Evolutionary conservation across 2,113 vertebrate species (phyloP), one percentile per base, ranked within the genome.

Genomic region (Cariama cristata): DNA sequence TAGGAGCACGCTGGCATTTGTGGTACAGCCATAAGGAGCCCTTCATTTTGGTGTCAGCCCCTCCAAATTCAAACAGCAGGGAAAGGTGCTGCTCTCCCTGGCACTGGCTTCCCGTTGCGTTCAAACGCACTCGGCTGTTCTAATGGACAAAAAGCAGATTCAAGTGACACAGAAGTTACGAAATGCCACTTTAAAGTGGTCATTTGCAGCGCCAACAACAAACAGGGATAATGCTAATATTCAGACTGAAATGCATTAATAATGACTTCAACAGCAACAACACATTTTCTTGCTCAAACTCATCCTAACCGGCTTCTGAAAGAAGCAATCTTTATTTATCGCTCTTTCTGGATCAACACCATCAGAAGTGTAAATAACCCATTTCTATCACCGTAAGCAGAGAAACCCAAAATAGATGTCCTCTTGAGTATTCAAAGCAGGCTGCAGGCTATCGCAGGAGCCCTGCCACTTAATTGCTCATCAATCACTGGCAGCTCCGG

Each of bases 31-130:
- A 40, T 10, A 17, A 75, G 32, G 6, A 49, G 38, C 18, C 45
- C 73, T 20, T 26, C 15, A 28, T 3, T 9, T 6, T 8, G 28
- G 14, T 1, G 8, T 14, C 40, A 15, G 35, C 26, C 26, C 20
- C 35, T 77, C 18, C 1, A 7, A 17, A 30, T 64, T 74, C 55
- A 28, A 47, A 18, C 8, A 1, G 0, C 5, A 50, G 28, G 64
- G 28, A 56, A 55, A 55, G n/a, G 32, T 4, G 1, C 24, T 9
- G 21, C 28, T 69, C 17, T 28, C 56, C n/a, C 59, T 4, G 14
- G 33, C 1, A 1, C 66, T 23, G 45, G 32, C 53, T 79, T 30
- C 67, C 38, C 1, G 0, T 5, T 15, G 44, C 2, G 1, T 47
- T 52, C 24, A 32, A 71, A 21, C 5, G 24, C 8, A 4, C 38